A percentile compares a stretch with the other conserved stretches of the same genome.
These are phyloP conservation scores for Stichopus horrens DNA, from an alignment of 53 echinoderm and acorn worm genomes.

Conservation along the genomic window DNA sequence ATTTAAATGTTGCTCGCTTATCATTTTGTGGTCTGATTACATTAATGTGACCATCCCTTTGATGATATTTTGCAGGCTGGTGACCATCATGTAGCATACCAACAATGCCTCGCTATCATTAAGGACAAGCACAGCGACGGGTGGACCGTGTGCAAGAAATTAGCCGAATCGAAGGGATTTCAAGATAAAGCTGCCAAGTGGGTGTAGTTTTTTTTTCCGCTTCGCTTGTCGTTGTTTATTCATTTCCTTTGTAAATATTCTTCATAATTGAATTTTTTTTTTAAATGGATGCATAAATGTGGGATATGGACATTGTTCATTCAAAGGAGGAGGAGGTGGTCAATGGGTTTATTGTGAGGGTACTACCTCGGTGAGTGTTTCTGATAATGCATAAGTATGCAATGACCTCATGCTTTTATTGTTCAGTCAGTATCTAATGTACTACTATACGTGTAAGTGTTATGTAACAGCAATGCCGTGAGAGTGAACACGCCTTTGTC, in stretches of 20 bases:
- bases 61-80: slow-evolving; percentile 38
- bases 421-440: no score
- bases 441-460: no score
- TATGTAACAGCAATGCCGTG: no score
- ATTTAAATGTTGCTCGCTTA: no score
- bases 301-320: neutral
- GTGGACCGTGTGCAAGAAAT: slow-evolving; percentile 80
- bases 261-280: neutral
- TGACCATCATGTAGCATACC: slow-evolving; percentile 71
- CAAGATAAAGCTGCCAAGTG: slow-evolving; percentile 17
- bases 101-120: slow-evolving; percentile 69
- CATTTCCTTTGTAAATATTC: no score
- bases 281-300: neutral
- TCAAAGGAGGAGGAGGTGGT: neutral
- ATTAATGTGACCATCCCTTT: no score
- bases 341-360: no score
- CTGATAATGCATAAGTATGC: no score
- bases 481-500: no score
- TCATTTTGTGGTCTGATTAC: no score
- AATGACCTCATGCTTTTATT: no score
- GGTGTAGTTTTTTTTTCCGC: neutral
- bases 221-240: neutral
- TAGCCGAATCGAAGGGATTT: slow-evolving; percentile 58
- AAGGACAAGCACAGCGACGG: slow-evolving; percentile 64
- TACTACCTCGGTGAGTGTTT: no score